Percentiles rank a stretch among this genome's conserved stretches.
Conservation (phyloP, 2,797 vertebrate genomes). For the Hemitrygon akajei region DNA sequence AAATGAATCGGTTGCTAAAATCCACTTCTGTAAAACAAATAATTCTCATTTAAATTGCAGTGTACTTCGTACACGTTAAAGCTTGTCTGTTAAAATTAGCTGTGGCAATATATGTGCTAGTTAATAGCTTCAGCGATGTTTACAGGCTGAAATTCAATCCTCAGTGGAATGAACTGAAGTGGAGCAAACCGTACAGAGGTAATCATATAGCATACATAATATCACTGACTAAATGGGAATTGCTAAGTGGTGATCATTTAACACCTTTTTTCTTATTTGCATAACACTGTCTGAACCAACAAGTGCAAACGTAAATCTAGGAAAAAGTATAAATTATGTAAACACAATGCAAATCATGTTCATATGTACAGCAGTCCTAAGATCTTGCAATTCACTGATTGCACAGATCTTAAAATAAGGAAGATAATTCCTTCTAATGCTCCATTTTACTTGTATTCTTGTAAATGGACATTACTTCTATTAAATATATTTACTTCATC, state of each 20-base stretch:
- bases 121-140: no score
- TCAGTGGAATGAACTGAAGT: no score
- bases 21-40: neutral
- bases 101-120: no score
- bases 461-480: neutral
- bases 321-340: neutral
- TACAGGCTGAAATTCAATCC: no score
- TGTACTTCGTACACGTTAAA: neutral
- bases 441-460: neutral
- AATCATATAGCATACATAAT: no score
- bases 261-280: neutral
- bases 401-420: neutral
- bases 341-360: neutral
- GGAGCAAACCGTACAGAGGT: no score
- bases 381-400: neutral
- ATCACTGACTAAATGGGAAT: no score
- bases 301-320: neutral
- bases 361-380: neutral
- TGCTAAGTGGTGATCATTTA: neutral
- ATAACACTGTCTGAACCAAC: neutral
- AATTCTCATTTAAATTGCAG: neutral
- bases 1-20: neutral
- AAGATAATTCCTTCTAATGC: neutral
- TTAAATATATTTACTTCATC: slow-evolving; percentile 49
- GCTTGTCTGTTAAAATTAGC: neutral